Percentiles rank a stretch among this genome's conserved stretches.
Evolutionary conservation across 2,113 vertebrate genomes (phyloP).

Genomic region (Upupa epops): DNA sequence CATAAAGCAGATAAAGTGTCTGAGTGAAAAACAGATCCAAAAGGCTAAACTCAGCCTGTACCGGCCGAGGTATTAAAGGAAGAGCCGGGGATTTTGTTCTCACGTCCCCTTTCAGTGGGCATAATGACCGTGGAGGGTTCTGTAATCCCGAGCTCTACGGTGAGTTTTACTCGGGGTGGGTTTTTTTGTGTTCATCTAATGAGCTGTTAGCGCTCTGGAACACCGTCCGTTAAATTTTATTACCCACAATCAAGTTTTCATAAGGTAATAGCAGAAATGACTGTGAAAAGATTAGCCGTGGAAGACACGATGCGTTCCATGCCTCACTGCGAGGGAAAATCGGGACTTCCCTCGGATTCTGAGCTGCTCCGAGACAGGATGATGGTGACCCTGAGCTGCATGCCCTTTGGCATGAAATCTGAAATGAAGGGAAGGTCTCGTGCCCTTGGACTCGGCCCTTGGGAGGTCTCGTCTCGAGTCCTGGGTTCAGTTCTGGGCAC

Average conservation of each 20-base stretch:
- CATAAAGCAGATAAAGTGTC: constrained; percentile 1
- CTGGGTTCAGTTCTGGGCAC: too few relatives aligned
- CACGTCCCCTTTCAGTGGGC: background rate
- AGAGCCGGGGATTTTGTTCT: background rate
- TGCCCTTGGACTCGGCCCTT: too few relatives aligned
- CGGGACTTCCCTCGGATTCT: background rate
- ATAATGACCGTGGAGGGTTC: background rate
- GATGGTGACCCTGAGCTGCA: background rate
- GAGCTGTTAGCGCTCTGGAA: constrained; percentile 46
- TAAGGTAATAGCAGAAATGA: background rate
- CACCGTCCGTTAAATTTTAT: constrained; percentile 44
- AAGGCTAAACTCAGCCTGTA: constrained; percentile 31
- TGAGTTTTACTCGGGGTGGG: constrained; percentile 34
- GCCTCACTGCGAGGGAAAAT: background rate
- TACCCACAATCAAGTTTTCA: constrained; percentile 33
- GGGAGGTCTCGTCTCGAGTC: too few relatives aligned
- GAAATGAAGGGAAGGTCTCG: too few relatives aligned
- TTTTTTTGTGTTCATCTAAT: constrained; percentile 51
- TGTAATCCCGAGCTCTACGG: background rate
- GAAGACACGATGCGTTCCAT: background rate
- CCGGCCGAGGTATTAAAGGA: background rate
- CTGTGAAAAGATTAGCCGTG: background rate
- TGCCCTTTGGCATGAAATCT: background rate
- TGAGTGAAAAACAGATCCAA: constrained; percentile 40
- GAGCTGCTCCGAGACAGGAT: background rate